A percentile compares a stretch with the other conserved stretches of the same genome.
Conservation (phyloP, 2,797 vertebrate species). For the Enteromius thamalakanensis region DNA sequence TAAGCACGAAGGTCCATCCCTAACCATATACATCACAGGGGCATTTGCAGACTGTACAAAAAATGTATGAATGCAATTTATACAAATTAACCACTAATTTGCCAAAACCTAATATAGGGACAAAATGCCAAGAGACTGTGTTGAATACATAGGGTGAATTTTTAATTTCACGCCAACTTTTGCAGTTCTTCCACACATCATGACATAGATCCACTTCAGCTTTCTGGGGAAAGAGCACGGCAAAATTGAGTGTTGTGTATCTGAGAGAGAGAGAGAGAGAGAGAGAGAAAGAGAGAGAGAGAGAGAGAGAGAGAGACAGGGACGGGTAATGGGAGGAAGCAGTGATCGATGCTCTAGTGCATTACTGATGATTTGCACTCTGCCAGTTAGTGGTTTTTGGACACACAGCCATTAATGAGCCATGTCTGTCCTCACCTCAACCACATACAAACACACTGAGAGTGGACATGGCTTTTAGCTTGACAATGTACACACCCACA, state of each 20-base stretch:
- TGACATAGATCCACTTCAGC: background rate
- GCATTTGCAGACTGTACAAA: background rate
- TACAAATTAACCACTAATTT: background rate
- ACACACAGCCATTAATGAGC: slow-evolving; percentile 57
- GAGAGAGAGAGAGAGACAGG: slow-evolving; percentile 5
- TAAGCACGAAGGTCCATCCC: background rate
- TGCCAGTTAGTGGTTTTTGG: slow-evolving; percentile 48
- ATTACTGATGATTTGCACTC: slow-evolving; percentile 56
- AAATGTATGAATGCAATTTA: background rate
- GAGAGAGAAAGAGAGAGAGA: too few species aligned
- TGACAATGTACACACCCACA: slow-evolving; percentile 6
- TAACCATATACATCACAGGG: background rate
- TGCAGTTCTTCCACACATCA: background rate
- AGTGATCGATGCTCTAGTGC: slow-evolving; percentile 54
- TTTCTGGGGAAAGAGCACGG: background rate
- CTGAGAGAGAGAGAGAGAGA: background rate
- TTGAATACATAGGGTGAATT: background rate
- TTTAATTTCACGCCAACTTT: background rate
- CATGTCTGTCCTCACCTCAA: slow-evolving; percentile 43
- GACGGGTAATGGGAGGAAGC: slow-evolving; percentile 40
- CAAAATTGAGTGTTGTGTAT: slow-evolving; percentile 5
- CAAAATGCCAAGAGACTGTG: background rate
- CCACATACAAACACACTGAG: slow-evolving; percentile 44
- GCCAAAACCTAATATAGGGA: background rate
- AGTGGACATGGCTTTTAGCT: slow-evolving; percentile 31